Base-by-base conservation (phyloP, 2,797 vertebrate species). In the Phrynocephalus vlangalii region DNA sequence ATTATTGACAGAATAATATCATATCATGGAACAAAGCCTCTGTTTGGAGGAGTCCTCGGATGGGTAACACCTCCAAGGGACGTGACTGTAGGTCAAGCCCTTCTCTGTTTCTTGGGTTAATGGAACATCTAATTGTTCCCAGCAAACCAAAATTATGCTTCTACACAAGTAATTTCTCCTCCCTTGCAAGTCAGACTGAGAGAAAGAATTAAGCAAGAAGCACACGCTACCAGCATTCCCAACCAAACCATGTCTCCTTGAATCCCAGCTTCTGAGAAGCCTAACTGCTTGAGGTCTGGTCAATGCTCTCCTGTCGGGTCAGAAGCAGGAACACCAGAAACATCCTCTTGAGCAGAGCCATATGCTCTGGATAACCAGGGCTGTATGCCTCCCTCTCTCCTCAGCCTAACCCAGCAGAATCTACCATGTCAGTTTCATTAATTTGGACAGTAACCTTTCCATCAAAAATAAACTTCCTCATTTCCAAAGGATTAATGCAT, bases 291-390 rank as follows among this genome's bases (percentile, higher is more conserved):
- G 91, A 95, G 91, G 87, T 90, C 92, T 94, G 90, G 92, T 91
- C 92, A 92, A 93, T 92, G 91, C 90, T 94, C 92, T 84, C 88
- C 82, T 83, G 89, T 82, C 82, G 87, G 26, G 85, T 92, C 90
- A 91, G 92, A 94, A 95, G 89, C 78, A 86, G 88, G 88, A 90
- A 81, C 88, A 92, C 90, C 83, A 83, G 86, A 78, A 89, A 0
- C 1, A n/a, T 92, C 90, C 13, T 88, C 85, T 80, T 90, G 91
- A 94, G 92, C 91, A 81, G 90, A 93, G 85, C 90, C 92, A 93
- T 92, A 93, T 92, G 91, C 87, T 91, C 77, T 71, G 52, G n/a
- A 93, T 92, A 81, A 86, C 91, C 93, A 95, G 79, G 60, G 84
- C 84, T 87, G 91, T 63, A 83, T 83, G 86, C 89, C 85, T 94